phyloP scores from a whole-genome alignment of 2,113 vertebrate genomes.

The Corythornis vintsioides region DNA sequence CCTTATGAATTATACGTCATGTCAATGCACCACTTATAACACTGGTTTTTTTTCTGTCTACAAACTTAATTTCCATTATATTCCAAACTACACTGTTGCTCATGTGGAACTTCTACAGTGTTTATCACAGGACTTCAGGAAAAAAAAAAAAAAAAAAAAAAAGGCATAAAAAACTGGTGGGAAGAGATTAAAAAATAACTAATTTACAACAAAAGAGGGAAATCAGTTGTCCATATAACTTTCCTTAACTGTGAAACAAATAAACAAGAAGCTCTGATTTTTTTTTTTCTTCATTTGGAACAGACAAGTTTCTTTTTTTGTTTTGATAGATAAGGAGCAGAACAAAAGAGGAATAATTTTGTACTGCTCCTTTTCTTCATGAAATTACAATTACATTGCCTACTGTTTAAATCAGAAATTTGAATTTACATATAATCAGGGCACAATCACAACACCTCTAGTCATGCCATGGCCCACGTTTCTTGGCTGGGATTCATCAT shows the following conservation, averaged over 20 bases:
- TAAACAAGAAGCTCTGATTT: neutral
- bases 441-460: neutral
- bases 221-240: neutral
- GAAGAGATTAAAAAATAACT: neutral
- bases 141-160: neutral
- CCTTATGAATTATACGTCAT: neutral
- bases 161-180: neutral
- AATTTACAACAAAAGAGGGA: neutral
- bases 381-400: neutral
- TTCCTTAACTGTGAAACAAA: neutral
- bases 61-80: neutral
- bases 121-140: neutral
- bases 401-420: neutral
- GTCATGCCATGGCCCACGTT: fast-evolving
- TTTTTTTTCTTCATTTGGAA: neutral
- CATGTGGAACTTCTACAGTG: neutral
- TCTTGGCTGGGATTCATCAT: neutral
- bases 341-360: neutral
- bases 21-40: neutral
- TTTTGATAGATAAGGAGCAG: neutral
- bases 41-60: neutral
- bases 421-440: neutral
- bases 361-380: neutral
- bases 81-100: neutral
- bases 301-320: neutral